Conservation (phyloP, 2,888 invertebrate genomes). For the Urechis unicinctus region DNA sequence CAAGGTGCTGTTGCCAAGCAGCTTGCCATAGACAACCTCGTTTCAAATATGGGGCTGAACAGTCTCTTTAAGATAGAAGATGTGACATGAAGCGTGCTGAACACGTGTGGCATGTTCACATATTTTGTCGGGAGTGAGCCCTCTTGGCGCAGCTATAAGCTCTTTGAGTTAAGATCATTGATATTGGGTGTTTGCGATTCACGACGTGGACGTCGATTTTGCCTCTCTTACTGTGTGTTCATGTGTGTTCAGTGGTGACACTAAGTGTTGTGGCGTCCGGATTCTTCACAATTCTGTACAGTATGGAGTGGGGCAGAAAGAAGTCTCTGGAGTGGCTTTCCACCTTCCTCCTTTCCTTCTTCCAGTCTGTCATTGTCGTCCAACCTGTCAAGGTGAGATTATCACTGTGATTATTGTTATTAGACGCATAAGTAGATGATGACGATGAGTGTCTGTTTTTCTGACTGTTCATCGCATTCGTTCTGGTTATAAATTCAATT, state of each 20-base stretch:
- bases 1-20: too few species aligned
- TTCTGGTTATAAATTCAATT: neutral
- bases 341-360: slow-evolving; percentile 48
- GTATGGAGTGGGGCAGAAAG: slow-evolving; percentile 48
- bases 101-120: too few species aligned
- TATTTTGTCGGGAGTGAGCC: too few species aligned
- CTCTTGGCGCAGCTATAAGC: too few species aligned
- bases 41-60: too few species aligned
- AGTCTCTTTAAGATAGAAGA: too few species aligned
- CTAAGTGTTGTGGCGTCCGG: slow-evolving; percentile 39
- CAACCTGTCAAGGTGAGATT: slow-evolving; percentile 46
- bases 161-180: too few species aligned
- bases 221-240: too few species aligned
- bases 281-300: slow-evolving; percentile 49
- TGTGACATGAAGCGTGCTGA: too few species aligned
- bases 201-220: too few species aligned
- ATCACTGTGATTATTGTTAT: neutral
- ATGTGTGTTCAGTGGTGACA: slow-evolving; percentile 38
- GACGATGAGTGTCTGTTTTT: neutral
- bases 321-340: slow-evolving; percentile 48
- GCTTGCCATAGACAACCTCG: too few species aligned
- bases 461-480: too few species aligned
- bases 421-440: neutral
- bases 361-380: slow-evolving; percentile 48
- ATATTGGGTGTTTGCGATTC: neutral